These are phyloP conservation scores for Hydropsyche tenuis DNA, from an alignment of 1,140 invertebrate species.

Conservation along the genomic window DNA sequence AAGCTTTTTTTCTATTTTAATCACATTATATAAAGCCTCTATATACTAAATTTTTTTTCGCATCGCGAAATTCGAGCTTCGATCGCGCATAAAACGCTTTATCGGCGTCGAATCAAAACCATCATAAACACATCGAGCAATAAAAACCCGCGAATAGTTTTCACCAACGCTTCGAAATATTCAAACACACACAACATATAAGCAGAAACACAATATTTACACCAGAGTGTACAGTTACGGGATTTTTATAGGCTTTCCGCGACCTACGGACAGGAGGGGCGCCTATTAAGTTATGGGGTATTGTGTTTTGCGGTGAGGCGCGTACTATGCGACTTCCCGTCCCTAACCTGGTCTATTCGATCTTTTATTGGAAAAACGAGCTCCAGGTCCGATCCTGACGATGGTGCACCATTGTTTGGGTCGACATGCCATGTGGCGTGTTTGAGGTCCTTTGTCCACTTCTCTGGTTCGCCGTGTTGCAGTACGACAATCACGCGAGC, in stretches of 20 bases:
- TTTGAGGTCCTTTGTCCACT: conserved; percentile 8
- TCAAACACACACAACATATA: too few relatives aligned
- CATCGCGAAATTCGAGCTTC: too few relatives aligned
- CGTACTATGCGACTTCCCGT: neutral
- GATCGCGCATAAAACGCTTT: too few relatives aligned
- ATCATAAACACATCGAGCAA: conserved; percentile 2
- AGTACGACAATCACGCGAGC: conserved; percentile 24
- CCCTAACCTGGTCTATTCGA: too few relatives aligned
- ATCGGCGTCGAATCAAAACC: too few relatives aligned
- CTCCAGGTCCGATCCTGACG: too few relatives aligned
- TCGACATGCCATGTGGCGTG: conserved; percentile 24
- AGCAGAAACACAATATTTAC: conserved; percentile 8
- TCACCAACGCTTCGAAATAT: too few relatives aligned
- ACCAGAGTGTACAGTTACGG: neutral
- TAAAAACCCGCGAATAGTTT: neutral
- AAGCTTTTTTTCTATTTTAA: too few relatives aligned
- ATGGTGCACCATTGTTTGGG: too few relatives aligned
- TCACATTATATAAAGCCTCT: too few relatives aligned
- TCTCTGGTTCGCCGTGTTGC: neutral
- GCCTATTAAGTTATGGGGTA: conserved; percentile 1
- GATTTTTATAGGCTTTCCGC: conserved; percentile 10
- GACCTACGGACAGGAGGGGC: neutral
- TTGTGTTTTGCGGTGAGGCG: conserved; percentile 17
- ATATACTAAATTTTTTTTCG: too few relatives aligned
- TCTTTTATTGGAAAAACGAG: too few relatives aligned